A percentile compares a stretch with the other conserved stretches of the same genome.
phyloP scores from a whole-genome alignment of 1,140 invertebrate species.

The Caenorhabditis inopinata region DNA sequence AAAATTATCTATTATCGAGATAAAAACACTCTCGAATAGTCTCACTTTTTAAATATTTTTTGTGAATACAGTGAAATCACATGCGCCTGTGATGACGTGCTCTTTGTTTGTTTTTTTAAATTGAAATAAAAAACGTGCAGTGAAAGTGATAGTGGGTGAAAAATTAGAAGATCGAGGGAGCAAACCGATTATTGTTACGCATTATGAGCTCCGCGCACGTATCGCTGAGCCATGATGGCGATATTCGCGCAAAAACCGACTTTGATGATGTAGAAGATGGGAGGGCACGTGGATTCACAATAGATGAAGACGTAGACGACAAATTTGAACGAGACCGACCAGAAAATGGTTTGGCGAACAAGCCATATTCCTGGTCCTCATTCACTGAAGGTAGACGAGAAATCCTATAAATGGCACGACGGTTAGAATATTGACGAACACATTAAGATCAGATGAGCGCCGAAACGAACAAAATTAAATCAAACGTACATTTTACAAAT shows the following conservation, averaged over 20 bases:
- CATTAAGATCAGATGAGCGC: too few species aligned
- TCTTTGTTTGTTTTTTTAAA: neutral
- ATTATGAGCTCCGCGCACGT: conserved; percentile 28
- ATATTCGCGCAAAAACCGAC: conserved; percentile 37
- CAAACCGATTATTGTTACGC: conserved; percentile 40
- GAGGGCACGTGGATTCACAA: neutral
- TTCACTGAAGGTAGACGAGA: conserved; percentile 15
- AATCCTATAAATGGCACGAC: conserved; percentile 6
- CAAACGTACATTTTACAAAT: too few species aligned
- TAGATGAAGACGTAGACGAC: neutral
- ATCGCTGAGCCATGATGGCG: conserved; percentile 34
- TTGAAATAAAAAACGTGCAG: neutral
- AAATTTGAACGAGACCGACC: conserved; percentile 5
- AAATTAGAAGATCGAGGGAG: neutral
- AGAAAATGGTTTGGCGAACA: conserved; percentile 5
- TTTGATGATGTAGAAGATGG: neutral
- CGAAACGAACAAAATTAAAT: too few species aligned
- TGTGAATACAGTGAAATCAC: neutral
- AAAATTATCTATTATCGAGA: too few species aligned
- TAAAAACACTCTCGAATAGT: too few species aligned
- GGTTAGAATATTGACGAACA: neutral
- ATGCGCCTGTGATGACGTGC: neutral
- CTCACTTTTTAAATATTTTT: neutral
- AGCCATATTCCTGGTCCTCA: neutral
- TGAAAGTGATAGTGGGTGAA: neutral